These are phyloP conservation scores for Dromius quadrimaculatus DNA, from an alignment of 2,888 invertebrate genomes.

Conservation along the genomic window DNA sequence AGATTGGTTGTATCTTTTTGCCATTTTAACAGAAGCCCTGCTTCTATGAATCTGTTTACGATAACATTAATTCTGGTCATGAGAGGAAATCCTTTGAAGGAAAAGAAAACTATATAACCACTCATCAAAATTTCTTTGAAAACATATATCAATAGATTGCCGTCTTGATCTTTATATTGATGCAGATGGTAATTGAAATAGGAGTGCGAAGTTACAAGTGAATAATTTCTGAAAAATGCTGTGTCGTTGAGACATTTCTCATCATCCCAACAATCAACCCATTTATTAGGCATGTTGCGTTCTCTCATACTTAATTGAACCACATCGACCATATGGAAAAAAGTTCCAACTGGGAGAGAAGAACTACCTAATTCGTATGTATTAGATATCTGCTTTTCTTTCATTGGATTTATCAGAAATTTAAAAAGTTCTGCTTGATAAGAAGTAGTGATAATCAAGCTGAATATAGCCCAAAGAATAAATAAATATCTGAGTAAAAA, in stretches of 20 bases:
- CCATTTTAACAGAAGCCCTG: constrained; percentile 17
- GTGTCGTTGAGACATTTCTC: constrained; percentile 57
- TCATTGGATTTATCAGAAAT: constrained; percentile 53
- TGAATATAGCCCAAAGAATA: constrained; percentile 54
- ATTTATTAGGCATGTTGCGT: constrained; percentile 7
- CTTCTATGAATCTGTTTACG: neutral
- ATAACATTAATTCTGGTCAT: constrained; percentile 11
- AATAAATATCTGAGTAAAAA: constrained; percentile 43
- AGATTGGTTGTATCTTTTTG: constrained; percentile 14
- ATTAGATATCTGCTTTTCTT: constrained; percentile 52
- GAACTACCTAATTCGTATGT: constrained; percentile 49
- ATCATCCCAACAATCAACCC: constrained; percentile 55
- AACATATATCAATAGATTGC: neutral
- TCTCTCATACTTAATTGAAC: too few species aligned
- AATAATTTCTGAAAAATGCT: constrained; percentile 56
- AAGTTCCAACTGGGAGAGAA: constrained; percentile 31
- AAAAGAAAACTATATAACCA: constrained; percentile 2
- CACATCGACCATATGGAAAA: constrained; percentile 37
- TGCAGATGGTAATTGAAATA: too few species aligned
- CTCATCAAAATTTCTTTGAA: neutral
- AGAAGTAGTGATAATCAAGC: constrained; percentile 50
- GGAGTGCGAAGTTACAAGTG: constrained; percentile 52
- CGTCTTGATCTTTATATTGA: too few species aligned
- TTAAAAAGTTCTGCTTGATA: constrained; percentile 55
- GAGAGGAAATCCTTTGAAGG: constrained; percentile 11